Evolutionary conservation across 2,113 vertebrate genomes (phyloP), one percentile per base, ranked within the genome.

Genomic region (Progne subis): DNA sequence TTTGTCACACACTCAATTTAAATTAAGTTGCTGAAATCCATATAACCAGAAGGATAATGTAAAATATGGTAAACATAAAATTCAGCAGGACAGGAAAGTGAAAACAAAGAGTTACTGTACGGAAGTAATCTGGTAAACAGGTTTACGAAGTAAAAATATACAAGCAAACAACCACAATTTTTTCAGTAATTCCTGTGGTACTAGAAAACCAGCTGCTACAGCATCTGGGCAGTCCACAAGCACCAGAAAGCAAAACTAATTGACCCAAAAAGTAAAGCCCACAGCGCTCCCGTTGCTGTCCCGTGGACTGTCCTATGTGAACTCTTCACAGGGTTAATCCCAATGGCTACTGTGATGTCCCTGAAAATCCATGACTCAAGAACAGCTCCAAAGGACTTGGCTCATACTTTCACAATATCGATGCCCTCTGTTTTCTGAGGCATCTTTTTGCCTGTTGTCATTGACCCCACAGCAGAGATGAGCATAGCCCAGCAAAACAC

Each of bases 381-480:
- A 84, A 74, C 16, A 79, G 5, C 50, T 86, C 49, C 50, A 65
- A 21, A 53, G 41, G 43, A 83, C 59, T 81, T 83, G 47, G 64
- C 37, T 86, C 4, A 2, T 13, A 21, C 0, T 0, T 56, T 46
- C 19, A 86, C 7, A 2, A 46, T 5, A 80, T 50, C 21, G 74
- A 19, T 5, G 2, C 5, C 17, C 52, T 67, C 21, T 18, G 14
- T 39, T 39, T 84, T 61, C 50, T 44, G 52, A 65, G 15, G 72
- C 46, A 88, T 65, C 63, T 69, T 89, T 80, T 46, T 83, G 26
- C 37, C 75, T 80, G 18, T 0, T 4, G 69, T 49, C 69, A 83
- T 37, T 83, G 81, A 83, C 44, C 71, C 37, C 8, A 3, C 46
- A 57, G 44, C n/a, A 65, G 55, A 94, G n/a, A 80, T 74, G 23